Evolutionary conservation across 92 coral and sea anemone species (phyloP), one percentile per base, ranked within the genome.

Genomic region (Paramuricea clavata): DNA sequence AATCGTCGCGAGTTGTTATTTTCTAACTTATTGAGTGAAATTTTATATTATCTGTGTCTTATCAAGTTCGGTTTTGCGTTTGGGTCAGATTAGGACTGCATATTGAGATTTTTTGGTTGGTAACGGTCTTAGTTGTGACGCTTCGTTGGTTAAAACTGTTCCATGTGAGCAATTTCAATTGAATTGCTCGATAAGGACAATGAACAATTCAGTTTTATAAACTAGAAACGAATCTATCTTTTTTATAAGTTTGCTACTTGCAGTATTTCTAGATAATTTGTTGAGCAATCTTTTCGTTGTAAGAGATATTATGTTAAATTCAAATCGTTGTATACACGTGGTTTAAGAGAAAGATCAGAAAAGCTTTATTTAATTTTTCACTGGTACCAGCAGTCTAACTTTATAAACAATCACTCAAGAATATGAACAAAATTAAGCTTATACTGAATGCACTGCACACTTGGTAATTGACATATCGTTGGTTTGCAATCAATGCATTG

Each of bases 121-220:
- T 49, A 10, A 17, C 17, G 19, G 21, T 49, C 21, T 30, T 32
- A 3, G 5, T 34, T 36, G 1, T 28, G 62, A 76, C 82, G 82
- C 82, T 76, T 36, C 43, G 30, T 76, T 76, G 82, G 16, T 1
- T 23, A 44, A 22, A 27, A 50, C 39, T 49, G 68, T 49, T 52
- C 44, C 82, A 76, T 21, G 39, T 52, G 82, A 49, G 22, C 68
- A 36, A 26, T 28, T 74, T 76, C 16, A 21, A 70, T 21, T 21
- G 17, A 6, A 21, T 21, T 44, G 16, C 12, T 34, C 10, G 67
- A 49, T 31, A 54, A 52, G 32, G 17, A 31, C 43, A 54, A 32
- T 76, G 43, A 27, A 76, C 31, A 28, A 17, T 72, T 44, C 31
- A 72, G 8, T 27, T 22, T 32, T 41, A 41, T 12, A 17, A 6